Evolutionary conservation across 2,113 vertebrate genomes (phyloP).

Genomic region (Eptatretus burgeri): DNA sequence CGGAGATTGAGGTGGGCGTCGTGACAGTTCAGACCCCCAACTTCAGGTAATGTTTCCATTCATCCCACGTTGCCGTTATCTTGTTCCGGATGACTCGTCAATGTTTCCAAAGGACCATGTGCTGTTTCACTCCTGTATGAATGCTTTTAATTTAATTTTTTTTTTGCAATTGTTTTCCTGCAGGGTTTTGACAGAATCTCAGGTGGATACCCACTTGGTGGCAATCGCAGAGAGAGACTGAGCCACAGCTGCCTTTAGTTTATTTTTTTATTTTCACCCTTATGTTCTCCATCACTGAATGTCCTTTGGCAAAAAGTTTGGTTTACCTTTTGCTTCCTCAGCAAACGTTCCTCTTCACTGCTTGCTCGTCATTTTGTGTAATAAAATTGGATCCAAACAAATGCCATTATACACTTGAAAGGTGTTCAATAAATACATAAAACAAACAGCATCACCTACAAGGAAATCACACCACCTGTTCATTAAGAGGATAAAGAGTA

Average conservation of each 20-base stretch:
- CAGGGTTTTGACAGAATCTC: conserved; percentile 65
- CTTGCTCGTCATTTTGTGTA: conserved; percentile 16
- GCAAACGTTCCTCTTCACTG: conserved; percentile 13
- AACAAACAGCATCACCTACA: too few relatives aligned
- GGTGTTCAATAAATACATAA: too few relatives aligned
- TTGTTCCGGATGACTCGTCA: neutral
- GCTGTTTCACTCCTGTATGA: neutral
- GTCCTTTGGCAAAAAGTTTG: conserved; percentile 14
- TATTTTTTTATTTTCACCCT: conserved; percentile 14
- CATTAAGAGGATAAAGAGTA: too few relatives aligned
- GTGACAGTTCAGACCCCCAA: conserved; percentile 61
- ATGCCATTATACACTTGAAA: too few relatives aligned
- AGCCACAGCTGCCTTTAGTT: conserved; percentile 14
- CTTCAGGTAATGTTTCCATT: conserved; percentile 33
- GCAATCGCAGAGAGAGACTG: conserved; percentile 72
- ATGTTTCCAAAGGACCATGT: neutral
- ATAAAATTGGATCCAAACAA: conserved; percentile 20
- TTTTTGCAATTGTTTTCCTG: conserved; percentile 10
- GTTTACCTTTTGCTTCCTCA: too few relatives aligned
- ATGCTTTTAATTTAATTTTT: neutral
- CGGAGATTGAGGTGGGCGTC: conserved; percentile 72
- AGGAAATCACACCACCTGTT: too few relatives aligned
- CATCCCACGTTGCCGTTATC: too few relatives aligned
- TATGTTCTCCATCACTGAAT: conserved; percentile 15
- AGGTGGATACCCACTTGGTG: conserved; percentile 60